Percentiles rank a stretch among this genome's conserved stretches.
Conservation (phyloP, 2,888 invertebrate species). For the Capitulum mitella region DNA sequence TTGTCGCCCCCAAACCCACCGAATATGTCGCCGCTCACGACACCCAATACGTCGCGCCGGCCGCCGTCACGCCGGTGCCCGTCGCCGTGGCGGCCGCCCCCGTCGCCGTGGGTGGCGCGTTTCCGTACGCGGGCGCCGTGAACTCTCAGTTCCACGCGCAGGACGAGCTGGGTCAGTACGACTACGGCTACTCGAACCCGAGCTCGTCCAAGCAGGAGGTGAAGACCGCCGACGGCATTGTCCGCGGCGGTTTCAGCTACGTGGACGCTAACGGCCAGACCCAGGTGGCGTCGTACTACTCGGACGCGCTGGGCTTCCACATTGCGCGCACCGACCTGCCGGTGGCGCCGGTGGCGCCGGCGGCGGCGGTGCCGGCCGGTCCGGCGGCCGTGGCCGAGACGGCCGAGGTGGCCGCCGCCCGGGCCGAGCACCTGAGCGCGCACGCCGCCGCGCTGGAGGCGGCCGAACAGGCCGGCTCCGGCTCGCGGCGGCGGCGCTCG, state of each 20-base stretch:
- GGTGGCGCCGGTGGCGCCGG: background rate
- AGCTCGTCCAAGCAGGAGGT: slow-evolving; percentile 27
- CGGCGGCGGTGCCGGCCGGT: background rate
- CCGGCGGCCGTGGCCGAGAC: background rate
- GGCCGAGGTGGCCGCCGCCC: background rate
- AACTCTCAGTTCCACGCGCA: no score
- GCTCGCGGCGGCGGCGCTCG: no score
- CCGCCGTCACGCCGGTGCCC: background rate
- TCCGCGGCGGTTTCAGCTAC: slow-evolving; percentile 29
- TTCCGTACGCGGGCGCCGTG: background rate
- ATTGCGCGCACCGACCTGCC: background rate
- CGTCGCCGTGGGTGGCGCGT: background rate
- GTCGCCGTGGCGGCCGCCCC: background rate
- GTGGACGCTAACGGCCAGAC: slow-evolving; percentile 27
- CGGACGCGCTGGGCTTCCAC: background rate
- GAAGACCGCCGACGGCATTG: slow-evolving; percentile 30
- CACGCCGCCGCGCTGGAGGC: background rate
- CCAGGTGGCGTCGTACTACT: background rate
- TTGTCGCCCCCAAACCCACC: no score
- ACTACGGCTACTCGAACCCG: slow-evolving; percentile 28
- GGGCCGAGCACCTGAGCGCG: background rate
- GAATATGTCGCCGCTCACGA: background rate
- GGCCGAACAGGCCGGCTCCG: no score
- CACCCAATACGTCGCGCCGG: background rate
- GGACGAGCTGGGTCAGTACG: slow-evolving; percentile 29